These are phyloP conservation scores for Punctoribates punctum DNA, from an alignment of 2,888 invertebrate species.

Conservation along the genomic window DNA sequence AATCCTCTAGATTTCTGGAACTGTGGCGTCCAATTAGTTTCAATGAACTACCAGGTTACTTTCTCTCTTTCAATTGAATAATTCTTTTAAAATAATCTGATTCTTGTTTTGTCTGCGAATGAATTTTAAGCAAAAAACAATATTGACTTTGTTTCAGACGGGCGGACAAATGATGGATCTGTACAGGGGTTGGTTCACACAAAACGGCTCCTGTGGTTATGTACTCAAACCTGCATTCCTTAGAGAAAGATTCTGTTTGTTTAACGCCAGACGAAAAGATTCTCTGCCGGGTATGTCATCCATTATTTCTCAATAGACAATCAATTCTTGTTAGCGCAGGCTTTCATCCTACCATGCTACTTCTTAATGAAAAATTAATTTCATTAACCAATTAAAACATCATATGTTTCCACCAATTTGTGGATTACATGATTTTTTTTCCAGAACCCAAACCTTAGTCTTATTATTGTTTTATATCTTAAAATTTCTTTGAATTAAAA, in stretches of 20 bases:
- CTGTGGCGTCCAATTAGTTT: conserved; percentile 60
- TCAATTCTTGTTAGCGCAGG: background rate
- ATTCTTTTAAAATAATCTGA: background rate
- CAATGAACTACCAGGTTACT: conserved; percentile 52
- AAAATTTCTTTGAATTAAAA: too few relatives aligned
- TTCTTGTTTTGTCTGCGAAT: background rate
- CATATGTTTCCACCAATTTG: too few relatives aligned
- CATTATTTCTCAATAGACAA: background rate
- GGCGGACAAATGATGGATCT: conserved; percentile 62
- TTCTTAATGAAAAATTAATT: too few relatives aligned
- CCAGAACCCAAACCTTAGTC: too few relatives aligned
- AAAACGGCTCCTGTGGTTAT: conserved; percentile 62
- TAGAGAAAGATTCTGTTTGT: conserved; percentile 58
- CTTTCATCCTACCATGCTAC: too few relatives aligned
- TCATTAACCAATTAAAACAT: too few relatives aligned
- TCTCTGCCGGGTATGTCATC: conserved; percentile 37
- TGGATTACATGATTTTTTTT: too few relatives aligned
- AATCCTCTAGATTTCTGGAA: conserved; percentile 61
- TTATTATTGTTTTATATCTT: too few relatives aligned
- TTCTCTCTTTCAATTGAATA: background rate
- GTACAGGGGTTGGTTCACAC: conserved; percentile 61
- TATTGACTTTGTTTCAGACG: conserved; percentile 58
- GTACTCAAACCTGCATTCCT: conserved; percentile 61
- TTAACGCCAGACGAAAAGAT: conserved; percentile 43
- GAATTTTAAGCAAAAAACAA: too few relatives aligned